Evolutionary conservation across 2,888 invertebrate species (phyloP).

Genomic region (Hypolimnas misippus): DNA sequence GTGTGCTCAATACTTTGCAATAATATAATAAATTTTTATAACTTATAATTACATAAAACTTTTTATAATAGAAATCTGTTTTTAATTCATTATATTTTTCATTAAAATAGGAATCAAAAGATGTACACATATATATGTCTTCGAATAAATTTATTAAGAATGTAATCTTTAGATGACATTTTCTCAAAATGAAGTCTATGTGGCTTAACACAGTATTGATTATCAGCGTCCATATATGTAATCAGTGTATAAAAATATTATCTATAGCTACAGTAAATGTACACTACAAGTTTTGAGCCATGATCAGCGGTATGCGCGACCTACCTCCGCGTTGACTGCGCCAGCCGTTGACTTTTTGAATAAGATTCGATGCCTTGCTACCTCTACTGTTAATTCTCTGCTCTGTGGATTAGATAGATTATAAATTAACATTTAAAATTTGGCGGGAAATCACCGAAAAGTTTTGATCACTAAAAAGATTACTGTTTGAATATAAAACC

Average conservation of each 20-base stretch:
- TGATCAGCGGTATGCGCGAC: constrained; percentile 47
- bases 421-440: background rate
- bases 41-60: too few relatives aligned
- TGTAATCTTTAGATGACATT: too few relatives aligned
- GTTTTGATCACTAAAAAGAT: background rate
- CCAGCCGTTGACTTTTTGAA: constrained; percentile 79
- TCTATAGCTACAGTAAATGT: constrained; percentile 8
- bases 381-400: constrained; percentile 80
- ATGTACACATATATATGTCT: too few relatives aligned
- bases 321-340: constrained; percentile 82
- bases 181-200: too few relatives aligned
- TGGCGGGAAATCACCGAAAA: background rate
- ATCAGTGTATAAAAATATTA: background rate
- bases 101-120: too few relatives aligned
- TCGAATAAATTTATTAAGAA: too few relatives aligned
- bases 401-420: constrained; percentile 76
- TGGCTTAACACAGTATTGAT: too few relatives aligned
- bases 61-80: too few relatives aligned
- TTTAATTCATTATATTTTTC: too few relatives aligned
- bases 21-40: too few relatives aligned
- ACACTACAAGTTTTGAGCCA: constrained; percentile 33
- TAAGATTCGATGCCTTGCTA: constrained; percentile 71
- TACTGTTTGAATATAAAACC: background rate
- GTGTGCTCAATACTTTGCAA: too few relatives aligned
- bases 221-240: background rate